Conservation (phyloP, 2,888 invertebrate species). For the Glyphotaelius pellucidus region DNA sequence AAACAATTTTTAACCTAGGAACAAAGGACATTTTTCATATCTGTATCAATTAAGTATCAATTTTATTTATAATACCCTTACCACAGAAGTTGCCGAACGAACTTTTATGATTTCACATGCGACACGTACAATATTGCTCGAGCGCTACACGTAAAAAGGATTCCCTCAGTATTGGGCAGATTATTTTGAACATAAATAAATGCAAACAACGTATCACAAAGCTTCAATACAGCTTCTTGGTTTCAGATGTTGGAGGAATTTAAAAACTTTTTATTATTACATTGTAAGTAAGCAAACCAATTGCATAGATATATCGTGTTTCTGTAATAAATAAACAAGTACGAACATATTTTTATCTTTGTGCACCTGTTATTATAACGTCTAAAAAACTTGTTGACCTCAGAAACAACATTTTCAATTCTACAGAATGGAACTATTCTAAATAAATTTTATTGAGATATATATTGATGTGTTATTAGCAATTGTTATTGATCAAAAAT, state of each 20-base stretch:
- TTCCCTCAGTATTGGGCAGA: not conserved
- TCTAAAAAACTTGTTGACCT: not conserved
- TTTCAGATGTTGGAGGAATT: too few relatives aligned
- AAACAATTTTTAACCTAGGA: not conserved
- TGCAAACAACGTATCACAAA: not conserved
- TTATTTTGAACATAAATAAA: not conserved
- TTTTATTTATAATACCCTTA: not conserved
- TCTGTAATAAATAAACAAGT: not conserved
- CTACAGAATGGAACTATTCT: not conserved
- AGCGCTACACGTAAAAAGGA: not conserved
- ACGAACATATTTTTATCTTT: not conserved
- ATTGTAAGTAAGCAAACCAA: not conserved
- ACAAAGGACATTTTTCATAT: not conserved
- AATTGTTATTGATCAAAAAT: too few relatives aligned
- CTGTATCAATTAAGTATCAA: not conserved
- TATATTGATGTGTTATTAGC: too few relatives aligned
- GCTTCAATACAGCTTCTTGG: not conserved
- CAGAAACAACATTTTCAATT: not conserved
- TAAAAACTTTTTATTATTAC: not conserved
- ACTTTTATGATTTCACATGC: not conserved
- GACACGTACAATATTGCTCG: not conserved
- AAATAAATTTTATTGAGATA: not conserved
- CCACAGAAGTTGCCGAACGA: not conserved
- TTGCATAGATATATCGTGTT: not conserved
- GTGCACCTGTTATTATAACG: not conserved